Conservation (phyloP, 2,888 invertebrate species). For the Machimus rusticus region DNA sequence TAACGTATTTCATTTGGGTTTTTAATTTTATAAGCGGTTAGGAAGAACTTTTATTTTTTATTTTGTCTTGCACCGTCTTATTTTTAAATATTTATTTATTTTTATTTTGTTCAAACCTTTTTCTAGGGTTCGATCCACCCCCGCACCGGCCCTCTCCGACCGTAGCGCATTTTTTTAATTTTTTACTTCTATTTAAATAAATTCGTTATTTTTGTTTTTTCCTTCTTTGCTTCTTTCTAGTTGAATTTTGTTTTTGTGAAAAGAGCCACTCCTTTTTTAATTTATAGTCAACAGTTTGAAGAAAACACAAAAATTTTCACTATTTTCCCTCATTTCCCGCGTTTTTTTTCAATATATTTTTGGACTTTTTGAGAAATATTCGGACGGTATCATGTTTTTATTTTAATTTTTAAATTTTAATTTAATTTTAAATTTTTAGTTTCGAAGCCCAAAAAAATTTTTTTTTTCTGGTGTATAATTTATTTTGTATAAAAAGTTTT, state of each 20-base stretch:
- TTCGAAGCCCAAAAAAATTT: neutral
- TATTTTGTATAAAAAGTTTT: neutral
- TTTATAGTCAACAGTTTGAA: neutral
- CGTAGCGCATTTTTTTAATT: neutral
- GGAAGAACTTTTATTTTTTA: neutral
- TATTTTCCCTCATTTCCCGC: neutral
- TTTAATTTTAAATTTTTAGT: neutral
- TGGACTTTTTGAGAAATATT: neutral
- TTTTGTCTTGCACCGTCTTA: neutral
- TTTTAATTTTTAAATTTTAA: neutral
- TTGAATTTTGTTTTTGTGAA: neutral
- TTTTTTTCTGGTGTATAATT: conserved; percentile 9
- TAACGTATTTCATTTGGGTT: neutral
- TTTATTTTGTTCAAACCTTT: neutral
- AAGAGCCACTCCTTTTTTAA: neutral
- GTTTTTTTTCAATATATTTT: too few relatives aligned
- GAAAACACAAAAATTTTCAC: neutral
- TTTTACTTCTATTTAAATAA: neutral
- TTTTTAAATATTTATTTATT: neutral
- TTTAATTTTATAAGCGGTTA: neutral
- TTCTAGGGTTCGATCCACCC: neutral
- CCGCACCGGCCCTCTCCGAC: neutral
- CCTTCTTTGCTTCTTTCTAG: neutral
- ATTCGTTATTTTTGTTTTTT: neutral
- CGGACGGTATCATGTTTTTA: neutral